phyloP scores from a whole-genome alignment of 1,140 invertebrate species.

The Heliconius eleuchia region DNA sequence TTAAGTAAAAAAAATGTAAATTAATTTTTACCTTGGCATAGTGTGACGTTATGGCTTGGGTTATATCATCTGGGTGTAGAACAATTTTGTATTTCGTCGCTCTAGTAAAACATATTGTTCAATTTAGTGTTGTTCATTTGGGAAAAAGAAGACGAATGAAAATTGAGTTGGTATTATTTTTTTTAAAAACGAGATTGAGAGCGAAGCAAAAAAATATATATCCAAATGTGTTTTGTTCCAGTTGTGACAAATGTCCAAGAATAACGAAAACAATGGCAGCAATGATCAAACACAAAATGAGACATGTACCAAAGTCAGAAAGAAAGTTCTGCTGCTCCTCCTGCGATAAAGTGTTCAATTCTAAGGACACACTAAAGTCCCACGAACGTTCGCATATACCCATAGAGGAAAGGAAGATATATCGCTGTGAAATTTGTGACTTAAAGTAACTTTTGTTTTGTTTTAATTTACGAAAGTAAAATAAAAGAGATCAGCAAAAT shows the following conservation, averaged over 20 bases:
- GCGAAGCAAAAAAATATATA: too few species aligned
- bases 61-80: too few species aligned
- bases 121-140: too few species aligned
- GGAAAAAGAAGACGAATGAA: too few species aligned
- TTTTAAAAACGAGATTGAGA: too few species aligned
- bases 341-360: conserved; percentile 74
- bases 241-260: conserved; percentile 77
- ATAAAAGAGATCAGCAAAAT: neutral
- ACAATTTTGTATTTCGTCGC: too few species aligned
- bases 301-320: conserved; percentile 75
- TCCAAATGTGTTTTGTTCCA: conserved; percentile 36
- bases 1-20: too few species aligned
- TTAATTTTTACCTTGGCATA: too few species aligned
- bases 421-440: conserved; percentile 72
- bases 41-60: too few species aligned
- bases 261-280: conserved; percentile 74
- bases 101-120: too few species aligned
- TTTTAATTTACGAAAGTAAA: too few species aligned
- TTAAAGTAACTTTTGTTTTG: conserved; percentile 65
- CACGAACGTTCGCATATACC: conserved; percentile 77
- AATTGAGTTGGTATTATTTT: too few species aligned
- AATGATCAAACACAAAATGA: conserved; percentile 75
- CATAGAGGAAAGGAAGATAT: conserved; percentile 77
- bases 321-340: conserved; percentile 65
- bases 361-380: conserved; percentile 74